Conservation (phyloP, 2,113 vertebrate genomes). For the Jacana jacana region DNA sequence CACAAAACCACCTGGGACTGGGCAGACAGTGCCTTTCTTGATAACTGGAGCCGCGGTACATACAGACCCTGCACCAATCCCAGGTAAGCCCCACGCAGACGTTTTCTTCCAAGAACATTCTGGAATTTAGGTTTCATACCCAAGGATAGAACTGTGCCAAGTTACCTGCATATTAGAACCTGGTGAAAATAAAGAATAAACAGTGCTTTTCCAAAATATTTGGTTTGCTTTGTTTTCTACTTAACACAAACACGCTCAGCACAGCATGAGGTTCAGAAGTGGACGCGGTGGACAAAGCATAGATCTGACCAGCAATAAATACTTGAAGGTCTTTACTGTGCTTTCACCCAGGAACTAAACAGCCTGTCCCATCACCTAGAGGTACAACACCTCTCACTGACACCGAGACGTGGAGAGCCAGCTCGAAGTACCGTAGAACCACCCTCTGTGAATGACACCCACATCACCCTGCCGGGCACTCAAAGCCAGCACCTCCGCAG, state of each 20-base stretch:
- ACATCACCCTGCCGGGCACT: not conserved
- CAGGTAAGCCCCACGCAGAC: fast-evolving
- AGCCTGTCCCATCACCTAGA: not conserved
- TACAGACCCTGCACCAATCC: not conserved
- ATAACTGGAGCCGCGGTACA: not conserved
- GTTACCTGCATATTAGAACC: not conserved
- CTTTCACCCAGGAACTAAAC: not conserved
- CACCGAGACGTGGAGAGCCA: not conserved
- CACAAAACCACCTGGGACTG: not conserved
- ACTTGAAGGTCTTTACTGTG: not conserved
- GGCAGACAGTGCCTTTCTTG: not conserved
- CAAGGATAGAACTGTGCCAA: not conserved
- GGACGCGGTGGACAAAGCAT: not conserved
- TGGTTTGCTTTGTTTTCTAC: not conserved
- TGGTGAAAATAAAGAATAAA: not conserved
- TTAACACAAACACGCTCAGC: not conserved
- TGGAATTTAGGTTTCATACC: not conserved
- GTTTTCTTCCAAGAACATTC: not conserved
- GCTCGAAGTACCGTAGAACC: not conserved
- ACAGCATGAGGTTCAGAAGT: not conserved
- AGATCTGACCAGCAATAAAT: not conserved
- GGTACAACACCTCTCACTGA: not conserved
- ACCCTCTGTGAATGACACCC: not conserved
- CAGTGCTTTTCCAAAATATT: not conserved
- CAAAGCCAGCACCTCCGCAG: not conserved